Evolutionary conservation across 2,888 invertebrate genomes (phyloP).

Genomic region (Latrodectus hesperus): DNA sequence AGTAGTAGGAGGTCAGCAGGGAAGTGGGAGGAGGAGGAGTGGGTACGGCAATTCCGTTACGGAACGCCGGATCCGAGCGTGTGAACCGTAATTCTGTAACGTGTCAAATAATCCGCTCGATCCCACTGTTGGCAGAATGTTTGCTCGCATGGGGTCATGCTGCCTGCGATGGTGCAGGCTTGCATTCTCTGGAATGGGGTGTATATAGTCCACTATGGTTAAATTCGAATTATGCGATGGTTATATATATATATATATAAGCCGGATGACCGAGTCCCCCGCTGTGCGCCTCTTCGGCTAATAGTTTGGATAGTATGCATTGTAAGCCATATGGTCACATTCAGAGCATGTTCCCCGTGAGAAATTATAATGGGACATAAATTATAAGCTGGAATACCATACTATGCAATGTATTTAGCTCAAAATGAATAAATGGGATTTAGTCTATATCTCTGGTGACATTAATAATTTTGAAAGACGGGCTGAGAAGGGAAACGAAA

Average conservation of each 20-base stretch:
- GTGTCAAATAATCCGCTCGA: conserved; percentile 67
- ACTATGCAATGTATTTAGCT: background rate
- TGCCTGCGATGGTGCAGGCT: background rate
- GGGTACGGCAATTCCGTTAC: conserved; percentile 30
- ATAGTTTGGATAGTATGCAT: conserved; percentile 3
- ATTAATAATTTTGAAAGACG: too few species aligned
- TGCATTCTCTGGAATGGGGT: conserved; percentile 8
- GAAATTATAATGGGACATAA: background rate
- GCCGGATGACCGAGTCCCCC: conserved; percentile 1
- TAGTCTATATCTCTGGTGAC: too few species aligned
- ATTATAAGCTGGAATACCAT: too few species aligned
- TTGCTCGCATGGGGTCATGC: conserved; percentile 27
- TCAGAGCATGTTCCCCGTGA: background rate
- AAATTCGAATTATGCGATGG: conserved; percentile 48
- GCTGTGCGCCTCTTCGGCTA: background rate
- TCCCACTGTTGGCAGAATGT: conserved; percentile 45
- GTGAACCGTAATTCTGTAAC: conserved; percentile 64
- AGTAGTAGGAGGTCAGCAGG: background rate
- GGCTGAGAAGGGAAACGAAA: too few species aligned
- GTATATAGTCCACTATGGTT: conserved; percentile 33
- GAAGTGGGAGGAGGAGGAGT: background rate
- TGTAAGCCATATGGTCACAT: background rate
- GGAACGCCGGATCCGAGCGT: conserved; percentile 44
- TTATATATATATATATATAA: conserved; percentile 48
- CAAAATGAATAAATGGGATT: too few species aligned